Evolutionary conservation across 2,797 vertebrate species (phyloP).

Genomic region (Phoxinus dragarum): DNA sequence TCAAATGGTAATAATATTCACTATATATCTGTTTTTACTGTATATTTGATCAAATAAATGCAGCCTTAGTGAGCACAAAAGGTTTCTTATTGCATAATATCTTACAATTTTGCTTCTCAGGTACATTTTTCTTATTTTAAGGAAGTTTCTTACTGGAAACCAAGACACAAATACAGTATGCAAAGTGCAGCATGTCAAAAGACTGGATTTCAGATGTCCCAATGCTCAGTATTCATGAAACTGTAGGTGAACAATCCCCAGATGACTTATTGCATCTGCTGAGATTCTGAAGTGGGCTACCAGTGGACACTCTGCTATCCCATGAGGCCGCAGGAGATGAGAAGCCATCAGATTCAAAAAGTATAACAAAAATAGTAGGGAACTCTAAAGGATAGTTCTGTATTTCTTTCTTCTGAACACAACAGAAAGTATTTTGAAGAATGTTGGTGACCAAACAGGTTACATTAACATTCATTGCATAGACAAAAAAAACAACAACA

Average conservation of each 20-base stretch:
- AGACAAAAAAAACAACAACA: background rate
- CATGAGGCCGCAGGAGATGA: background rate
- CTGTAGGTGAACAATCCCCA: slow-evolving; percentile 8
- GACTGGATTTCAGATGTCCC: background rate
- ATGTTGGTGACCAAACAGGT: background rate
- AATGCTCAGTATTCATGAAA: slow-evolving; percentile 10
- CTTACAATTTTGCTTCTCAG: background rate
- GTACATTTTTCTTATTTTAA: background rate
- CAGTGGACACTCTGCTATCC: slow-evolving; percentile 14
- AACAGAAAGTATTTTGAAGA: background rate
- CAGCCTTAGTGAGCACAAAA: background rate
- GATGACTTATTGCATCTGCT: slow-evolving; percentile 23
- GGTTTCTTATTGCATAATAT: background rate
- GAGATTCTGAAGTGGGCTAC: background rate
- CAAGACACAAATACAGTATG: background rate
- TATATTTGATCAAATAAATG: background rate
- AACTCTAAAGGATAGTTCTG: background rate
- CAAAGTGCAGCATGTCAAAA: background rate
- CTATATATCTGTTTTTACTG: background rate
- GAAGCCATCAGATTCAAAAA: background rate
- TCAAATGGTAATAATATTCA: background rate
- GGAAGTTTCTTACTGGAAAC: background rate
- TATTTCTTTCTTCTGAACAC: background rate
- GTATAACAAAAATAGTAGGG: background rate
- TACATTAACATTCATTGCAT: background rate